Percentiles rank a stretch among this genome's conserved stretches.
phyloP scores from a whole-genome alignment of 2,888 invertebrate genomes.

The Sturmia bella region DNA sequence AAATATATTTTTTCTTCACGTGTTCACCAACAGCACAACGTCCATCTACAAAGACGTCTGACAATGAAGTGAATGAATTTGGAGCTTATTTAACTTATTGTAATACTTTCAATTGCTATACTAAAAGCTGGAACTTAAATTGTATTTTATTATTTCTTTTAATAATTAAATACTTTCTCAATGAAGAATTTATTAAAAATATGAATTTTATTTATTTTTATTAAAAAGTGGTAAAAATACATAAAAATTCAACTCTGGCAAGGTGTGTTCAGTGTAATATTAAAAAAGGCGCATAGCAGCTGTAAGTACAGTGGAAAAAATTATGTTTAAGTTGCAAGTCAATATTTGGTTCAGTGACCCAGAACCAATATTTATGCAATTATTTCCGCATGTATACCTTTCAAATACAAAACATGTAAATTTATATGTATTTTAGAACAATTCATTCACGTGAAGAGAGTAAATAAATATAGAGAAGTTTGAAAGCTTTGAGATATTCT shows the following conservation, averaged over 20 bases:
- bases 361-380: too few relatives aligned
- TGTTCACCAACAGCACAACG: conserved; percentile 64
- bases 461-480: too few relatives aligned
- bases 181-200: not conserved
- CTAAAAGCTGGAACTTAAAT: not conserved
- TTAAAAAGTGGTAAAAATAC: conserved; percentile 4
- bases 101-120: not conserved
- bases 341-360: too few relatives aligned
- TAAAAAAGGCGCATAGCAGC: not conserved
- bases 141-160: not conserved
- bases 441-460: too few relatives aligned
- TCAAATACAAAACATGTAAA: too few relatives aligned
- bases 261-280: conserved; percentile 35
- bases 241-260: conserved; percentile 23
- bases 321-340: not conserved
- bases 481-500: too few relatives aligned
- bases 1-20: conserved; percentile 59
- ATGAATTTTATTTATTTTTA: conserved; percentile 11
- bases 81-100: conserved; percentile 9
- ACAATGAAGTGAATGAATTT: conserved; percentile 59
- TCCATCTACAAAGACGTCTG: conserved; percentile 61
- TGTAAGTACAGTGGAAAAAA: conserved; percentile 1
- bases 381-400: too few relatives aligned
- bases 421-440: too few relatives aligned
- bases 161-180: not conserved